phyloP scores from a whole-genome alignment of 2,113 vertebrate genomes.

The Myrmecobius fasciatus region DNA sequence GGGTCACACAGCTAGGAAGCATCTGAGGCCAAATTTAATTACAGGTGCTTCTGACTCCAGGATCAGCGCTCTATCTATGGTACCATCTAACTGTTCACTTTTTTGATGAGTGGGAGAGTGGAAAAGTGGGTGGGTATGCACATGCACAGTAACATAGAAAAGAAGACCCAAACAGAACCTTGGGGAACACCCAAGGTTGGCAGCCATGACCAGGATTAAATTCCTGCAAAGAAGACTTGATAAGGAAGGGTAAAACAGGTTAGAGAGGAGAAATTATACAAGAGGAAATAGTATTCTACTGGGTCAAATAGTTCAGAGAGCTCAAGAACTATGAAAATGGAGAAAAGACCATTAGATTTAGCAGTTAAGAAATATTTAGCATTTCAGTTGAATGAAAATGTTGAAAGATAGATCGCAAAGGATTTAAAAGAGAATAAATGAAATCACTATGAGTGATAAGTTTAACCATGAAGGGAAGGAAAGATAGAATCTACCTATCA shows the following conservation, averaged over 20 bases:
- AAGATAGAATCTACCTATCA: background rate
- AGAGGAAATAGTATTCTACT: background rate
- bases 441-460: background rate
- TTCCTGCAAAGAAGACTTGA: background rate
- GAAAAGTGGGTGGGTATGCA: too few species aligned
- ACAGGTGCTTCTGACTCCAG: too few species aligned
- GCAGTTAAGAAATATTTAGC: background rate
- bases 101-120: too few species aligned
- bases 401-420: background rate
- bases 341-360: background rate
- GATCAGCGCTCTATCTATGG: too few species aligned
- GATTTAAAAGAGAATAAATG: background rate
- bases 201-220: background rate
- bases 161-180: background rate
- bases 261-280: background rate
- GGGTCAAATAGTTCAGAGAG: background rate
- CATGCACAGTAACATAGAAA: background rate
- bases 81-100: too few species aligned
- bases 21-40: too few species aligned
- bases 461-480: background rate
- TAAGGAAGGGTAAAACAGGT: background rate
- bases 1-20: too few species aligned
- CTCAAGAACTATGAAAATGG: background rate
- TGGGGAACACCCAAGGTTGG: background rate
- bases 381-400: background rate